phyloP scores from a whole-genome alignment of 2,888 invertebrate species.

The Aleiodes leptofemur region DNA sequence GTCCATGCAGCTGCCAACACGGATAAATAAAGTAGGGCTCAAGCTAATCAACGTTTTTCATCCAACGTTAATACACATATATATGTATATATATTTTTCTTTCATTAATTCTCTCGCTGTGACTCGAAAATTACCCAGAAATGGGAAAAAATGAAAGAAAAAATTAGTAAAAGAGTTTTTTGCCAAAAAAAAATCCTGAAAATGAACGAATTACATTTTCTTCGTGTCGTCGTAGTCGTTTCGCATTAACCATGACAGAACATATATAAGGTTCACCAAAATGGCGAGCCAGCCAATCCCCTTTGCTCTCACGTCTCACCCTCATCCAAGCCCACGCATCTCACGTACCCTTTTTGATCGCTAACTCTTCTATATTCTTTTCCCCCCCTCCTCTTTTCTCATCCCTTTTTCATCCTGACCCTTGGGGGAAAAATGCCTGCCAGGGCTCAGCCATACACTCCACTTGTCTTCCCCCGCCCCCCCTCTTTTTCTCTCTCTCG shows the following conservation, averaged over 20 bases:
- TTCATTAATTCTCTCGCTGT: constrained; percentile 9
- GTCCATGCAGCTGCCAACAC: not conserved
- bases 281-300: constrained; percentile 68
- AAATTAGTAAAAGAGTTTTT: not conserved
- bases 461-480: constrained; percentile 7
- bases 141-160: not conserved
- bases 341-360: constrained; percentile 50
- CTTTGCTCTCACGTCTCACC: constrained; percentile 54
- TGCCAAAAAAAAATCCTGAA: not conserved
- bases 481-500: constrained; percentile 45
- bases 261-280: constrained; percentile 68
- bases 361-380: constrained; percentile 42
- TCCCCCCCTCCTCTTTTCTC: constrained; percentile 38
- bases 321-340: constrained; percentile 50
- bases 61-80: not conserved
- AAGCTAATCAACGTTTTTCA: constrained; percentile 36
- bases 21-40: constrained; percentile 26
- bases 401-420: constrained; percentile 41
- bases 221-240: constrained; percentile 28
- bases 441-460: not conserved
- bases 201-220: constrained; percentile 27
- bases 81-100: constrained; percentile 3
- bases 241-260: constrained; percentile 40
- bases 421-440: constrained; percentile 20
- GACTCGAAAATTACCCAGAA: not conserved